Evolutionary conservation across 2,797 vertebrate genomes (phyloP).

Genomic region (Sebastes minor): DNA sequence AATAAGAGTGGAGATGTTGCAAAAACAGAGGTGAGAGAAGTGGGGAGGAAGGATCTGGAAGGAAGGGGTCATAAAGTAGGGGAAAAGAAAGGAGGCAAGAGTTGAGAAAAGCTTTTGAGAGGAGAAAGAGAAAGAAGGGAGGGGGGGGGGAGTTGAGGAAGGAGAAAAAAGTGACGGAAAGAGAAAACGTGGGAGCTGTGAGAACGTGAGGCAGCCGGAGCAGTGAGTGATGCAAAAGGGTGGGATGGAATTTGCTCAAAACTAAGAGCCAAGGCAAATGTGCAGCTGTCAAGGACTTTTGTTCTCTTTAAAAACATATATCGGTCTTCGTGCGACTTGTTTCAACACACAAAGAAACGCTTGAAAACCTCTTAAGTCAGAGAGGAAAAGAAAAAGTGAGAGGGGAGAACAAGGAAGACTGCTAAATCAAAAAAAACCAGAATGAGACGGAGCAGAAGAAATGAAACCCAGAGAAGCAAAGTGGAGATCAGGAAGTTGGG

Average conservation of each 20-base stretch:
- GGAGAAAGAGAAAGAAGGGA: not conserved
- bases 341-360: slow-evolving; percentile 27
- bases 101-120: slow-evolving; percentile 14
- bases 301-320: slow-evolving; percentile 66
- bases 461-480: not conserved
- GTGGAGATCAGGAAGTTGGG: not conserved
- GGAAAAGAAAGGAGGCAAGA: slow-evolving; percentile 26
- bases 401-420: not conserved
- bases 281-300: slow-evolving; percentile 77
- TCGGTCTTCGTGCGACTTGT: slow-evolving; percentile 43
- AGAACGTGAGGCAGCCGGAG: slow-evolving; percentile 71
- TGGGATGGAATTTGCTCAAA: slow-evolving; percentile 77
- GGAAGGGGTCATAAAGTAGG: slow-evolving; percentile 18
- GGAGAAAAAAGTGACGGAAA: slow-evolving; percentile 29
- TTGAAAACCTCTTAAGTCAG: not conserved
- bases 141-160: not conserved
- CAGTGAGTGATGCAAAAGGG: slow-evolving; percentile 71
- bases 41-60: slow-evolving; percentile 23
- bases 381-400: not conserved
- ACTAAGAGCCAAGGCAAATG: slow-evolving; percentile 69
- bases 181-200: slow-evolving; percentile 69
- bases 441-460: not conserved
- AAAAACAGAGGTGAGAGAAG: slow-evolving; percentile 33
- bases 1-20: not conserved
- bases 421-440: not conserved